Base-by-base conservation (phyloP, 64 coral and sea anemone species). In the Montipora foliosa region DNA sequence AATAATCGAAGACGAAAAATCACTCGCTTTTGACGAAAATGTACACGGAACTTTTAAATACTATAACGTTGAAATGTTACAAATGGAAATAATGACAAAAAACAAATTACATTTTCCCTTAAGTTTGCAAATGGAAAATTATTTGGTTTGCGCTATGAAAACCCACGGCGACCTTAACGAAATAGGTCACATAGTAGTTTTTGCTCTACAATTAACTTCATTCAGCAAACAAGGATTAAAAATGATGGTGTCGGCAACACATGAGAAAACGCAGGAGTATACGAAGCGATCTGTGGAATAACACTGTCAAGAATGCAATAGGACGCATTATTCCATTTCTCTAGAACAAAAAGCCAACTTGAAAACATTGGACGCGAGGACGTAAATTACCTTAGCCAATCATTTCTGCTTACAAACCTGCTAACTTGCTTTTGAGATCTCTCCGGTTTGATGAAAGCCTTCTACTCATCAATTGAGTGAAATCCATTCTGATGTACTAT, bases 391-490 rank as follows among this genome's bases (percentile, higher is more conserved):
- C 37, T 37, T 37, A 37, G 37, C 37, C 37, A 55, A 55, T 10
- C 61, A 12, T 9, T 3, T 10, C 17, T 49, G 3, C 3, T 49
- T 59, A 86, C 82, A 70, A 86, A 86, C 82, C 82, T 86, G 82
- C 67, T 19, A 86, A 22, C n/a, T 47, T 86, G 82, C 82, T 86
- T 86, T 86, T 72, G 82, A 86, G 67, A 13, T 50, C 46, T 71
- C 11, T 86, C 8, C 82, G 82, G 46, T 66, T 86, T 12, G 82
- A 86, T 71, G 82, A 86, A 22, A 86, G 66, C 46, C 82, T 86
- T 37, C 82, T 71, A 4, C 8, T 19, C 45, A 86, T 49, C 45
- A 86, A 13, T 4, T 10, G 44, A n/a, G 4, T 67, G 16, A 71
- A 71, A 12, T 86, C 67, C 82, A 86, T 86, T 49, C 25, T 21